Evolutionary conservation across 2,797 vertebrate genomes (phyloP).

Genomic region (Mormyrus proboscirostris): DNA sequence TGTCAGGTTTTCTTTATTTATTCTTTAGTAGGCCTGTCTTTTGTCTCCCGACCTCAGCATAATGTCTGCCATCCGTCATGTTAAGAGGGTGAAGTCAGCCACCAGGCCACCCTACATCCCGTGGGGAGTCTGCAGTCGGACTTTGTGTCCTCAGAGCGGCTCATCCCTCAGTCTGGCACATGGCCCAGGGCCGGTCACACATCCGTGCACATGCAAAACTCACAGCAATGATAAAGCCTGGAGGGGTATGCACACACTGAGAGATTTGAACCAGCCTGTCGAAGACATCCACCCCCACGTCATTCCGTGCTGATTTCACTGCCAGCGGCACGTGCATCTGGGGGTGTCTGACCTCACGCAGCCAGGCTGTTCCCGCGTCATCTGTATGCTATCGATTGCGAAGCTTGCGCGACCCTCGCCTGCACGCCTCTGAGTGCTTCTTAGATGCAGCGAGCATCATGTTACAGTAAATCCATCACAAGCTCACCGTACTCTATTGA

Average conservation of each 20-base stretch:
- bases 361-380: background rate
- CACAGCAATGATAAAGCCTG: background rate
- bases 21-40: conserved; percentile 19
- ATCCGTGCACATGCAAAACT: background rate
- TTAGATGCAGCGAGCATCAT: background rate
- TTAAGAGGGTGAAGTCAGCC: conserved; percentile 36
- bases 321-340: background rate
- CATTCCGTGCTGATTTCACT: background rate
- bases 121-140: background rate
- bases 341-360: background rate
- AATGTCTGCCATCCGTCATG: conserved; percentile 45
- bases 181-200: background rate
- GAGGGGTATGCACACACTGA: background rate
- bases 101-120: background rate
- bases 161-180: conserved; percentile 8
- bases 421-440: background rate
- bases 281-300: background rate
- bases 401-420: conserved; percentile 9
- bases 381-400: conserved; percentile 30
- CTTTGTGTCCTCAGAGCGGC: background rate
- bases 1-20: conserved; percentile 34
- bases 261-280: background rate
- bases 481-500: conserved; percentile 26
- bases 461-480: conserved; percentile 31
- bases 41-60: conserved; percentile 25